Base-by-base conservation (phyloP, 2,888 invertebrate genomes). In the Tetropium fuscum region DNA sequence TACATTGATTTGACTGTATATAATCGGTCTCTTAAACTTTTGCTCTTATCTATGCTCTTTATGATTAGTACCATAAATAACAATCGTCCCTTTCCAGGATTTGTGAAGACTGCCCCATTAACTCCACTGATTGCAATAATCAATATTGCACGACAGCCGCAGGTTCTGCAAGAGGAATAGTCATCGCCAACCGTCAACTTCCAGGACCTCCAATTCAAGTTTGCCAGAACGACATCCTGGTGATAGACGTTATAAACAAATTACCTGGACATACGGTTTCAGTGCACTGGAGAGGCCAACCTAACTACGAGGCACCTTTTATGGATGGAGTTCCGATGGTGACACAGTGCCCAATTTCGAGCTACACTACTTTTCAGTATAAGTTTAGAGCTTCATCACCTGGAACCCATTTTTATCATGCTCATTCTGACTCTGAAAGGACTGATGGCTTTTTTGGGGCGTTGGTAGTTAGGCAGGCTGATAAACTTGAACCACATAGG, bases 261-360 rank as follows among this genome's bases (percentile, higher is more conserved):
- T 82, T 93, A 51, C 87, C 88, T 0, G 88, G 88, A 18, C 87
- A 90, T 73, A 88, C 88, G 45, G 79, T 90, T 0, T 84, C 89
- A 4, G 83, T 94, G 6, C 93, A 94, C 76, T 94, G 93, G 92
- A 89, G 92, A 73, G 94, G 93, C 0, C 92, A 92, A 65, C 90
- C 88, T 72, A 83, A 71, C 87, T 87, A 78, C 80, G 84, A 70
- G 86, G 86, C 89, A 1, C 90, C 90, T 0, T 88, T 85, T 71
- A 91, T 91, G 90, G 92, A 92, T 68, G 92, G 92, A 1, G 89
- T 88, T 2, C 89, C 91, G 0, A 86, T 90, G 85, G 83, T 92
- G n/a, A 90, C 91, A 0, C 92, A 92, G 74, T 92, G 91, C 69
- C 90, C 91, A 0, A 89, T 92, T 65, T 80, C 84, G 0, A 88